These are phyloP conservation scores for Alouatta caraya DNA, from an alignment of 2,797 vertebrate genomes.

Conservation along the genomic window DNA sequence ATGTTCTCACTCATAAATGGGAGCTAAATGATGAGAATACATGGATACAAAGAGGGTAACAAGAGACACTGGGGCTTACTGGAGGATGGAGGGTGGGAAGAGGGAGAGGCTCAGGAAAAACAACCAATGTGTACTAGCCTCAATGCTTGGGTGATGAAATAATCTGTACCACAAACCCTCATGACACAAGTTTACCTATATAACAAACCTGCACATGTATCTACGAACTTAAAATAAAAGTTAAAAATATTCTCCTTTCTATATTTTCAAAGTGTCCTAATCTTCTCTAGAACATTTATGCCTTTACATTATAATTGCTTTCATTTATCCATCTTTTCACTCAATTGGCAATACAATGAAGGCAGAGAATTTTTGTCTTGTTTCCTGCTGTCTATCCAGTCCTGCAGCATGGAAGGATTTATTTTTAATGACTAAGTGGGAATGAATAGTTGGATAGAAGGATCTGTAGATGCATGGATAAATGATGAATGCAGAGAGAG, in stretches of 20 bases:
- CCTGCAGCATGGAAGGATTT: background rate
- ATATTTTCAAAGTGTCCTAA: background rate
- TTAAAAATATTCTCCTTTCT: background rate
- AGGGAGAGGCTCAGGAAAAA: background rate
- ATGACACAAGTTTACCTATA: background rate
- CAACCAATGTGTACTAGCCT: background rate
- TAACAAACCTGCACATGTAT: background rate
- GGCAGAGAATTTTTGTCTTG: background rate
- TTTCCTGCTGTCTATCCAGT: background rate
- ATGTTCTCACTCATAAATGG: background rate
- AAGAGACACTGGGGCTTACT: background rate
- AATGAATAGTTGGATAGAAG: background rate
- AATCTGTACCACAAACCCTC: background rate
- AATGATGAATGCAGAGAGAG: background rate
- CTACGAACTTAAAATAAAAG: background rate
- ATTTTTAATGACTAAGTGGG: background rate
- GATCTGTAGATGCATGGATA: background rate
- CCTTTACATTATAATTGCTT: background rate
- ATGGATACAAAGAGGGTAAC: background rate
- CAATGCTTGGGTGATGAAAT: background rate
- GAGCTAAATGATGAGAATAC: background rate
- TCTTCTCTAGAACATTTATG: background rate
- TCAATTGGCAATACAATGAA: background rate
- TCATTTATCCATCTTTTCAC: background rate
- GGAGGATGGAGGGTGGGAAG: background rate